Base-by-base conservation (phyloP, 2,797 vertebrate genomes). In the Brotula barbata region DNA sequence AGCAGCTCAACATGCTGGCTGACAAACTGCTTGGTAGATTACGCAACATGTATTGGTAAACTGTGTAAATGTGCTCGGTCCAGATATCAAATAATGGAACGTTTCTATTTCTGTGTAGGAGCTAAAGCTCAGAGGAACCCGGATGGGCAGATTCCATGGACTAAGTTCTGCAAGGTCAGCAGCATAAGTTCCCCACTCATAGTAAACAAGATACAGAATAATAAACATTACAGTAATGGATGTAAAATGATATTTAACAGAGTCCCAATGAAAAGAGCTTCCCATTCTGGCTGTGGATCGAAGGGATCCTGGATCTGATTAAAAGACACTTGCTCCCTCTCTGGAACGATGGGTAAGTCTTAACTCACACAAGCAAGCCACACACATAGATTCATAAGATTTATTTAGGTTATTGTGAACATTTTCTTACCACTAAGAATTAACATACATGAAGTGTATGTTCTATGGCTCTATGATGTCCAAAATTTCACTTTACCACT, bases 201-300 rank as follows among this genome's bases (percentile, higher is more conserved):
- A n/a, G n/a, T n/a, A n/a, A n/a, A n/a, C n/a, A n/a, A n/a, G n/a
- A n/a, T n/a, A n/a, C n/a, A n/a, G n/a, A n/a, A n/a, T n/a, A n/a
- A n/a, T n/a, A n/a, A n/a, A n/a, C n/a, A n/a, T n/a, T n/a, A n/a
- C 13, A n/a, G 37, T n/a, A 2, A 39, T 7, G 13, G 37, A 14
- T 15, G 2, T 8, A 19, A 42, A 5, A 9, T 60, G 33, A 22
- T 31, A 2, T 34, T 36, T 20, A 2, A 71, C 93, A 98, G 87
- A 94, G 94, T 16, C 83, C 94, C 58, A 96, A 91, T 2, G 96
- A 98, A 68, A 98, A 95, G 74, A 85, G 82, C 7, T 96, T 97
- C 41, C 88, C 97, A 9, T 98, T 99, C 88, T 99, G 97, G 97
- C 71, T 96, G 82, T 98, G 97, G 97, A 95, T 99, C 22, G 97